Conservation (phyloP, 1,140 invertebrate species). For the Temnothorax longispinosus region DNA sequence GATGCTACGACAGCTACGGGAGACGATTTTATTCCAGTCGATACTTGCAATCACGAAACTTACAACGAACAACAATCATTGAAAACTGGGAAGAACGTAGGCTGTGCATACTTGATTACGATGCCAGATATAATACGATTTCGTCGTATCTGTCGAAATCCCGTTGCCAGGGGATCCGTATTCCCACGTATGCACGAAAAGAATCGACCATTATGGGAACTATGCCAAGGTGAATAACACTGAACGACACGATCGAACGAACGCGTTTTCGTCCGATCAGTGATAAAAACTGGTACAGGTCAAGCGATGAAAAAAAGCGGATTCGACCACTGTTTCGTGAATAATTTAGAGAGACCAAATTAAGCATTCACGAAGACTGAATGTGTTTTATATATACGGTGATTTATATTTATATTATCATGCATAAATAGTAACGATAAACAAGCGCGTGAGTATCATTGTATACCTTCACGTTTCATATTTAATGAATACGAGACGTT, state of each 20-base stretch:
- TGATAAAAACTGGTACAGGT: background rate
- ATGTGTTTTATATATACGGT: background rate
- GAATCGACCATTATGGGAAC: background rate
- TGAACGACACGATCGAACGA: background rate
- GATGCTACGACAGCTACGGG: background rate
- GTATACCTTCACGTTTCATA: background rate
- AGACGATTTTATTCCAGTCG: background rate
- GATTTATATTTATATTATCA: background rate
- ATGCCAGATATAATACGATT: slow-evolving; percentile 21
- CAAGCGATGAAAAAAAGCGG: background rate
- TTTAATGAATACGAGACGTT: background rate
- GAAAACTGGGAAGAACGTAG: background rate
- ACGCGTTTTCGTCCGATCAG: background rate
- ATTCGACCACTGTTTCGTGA: background rate
- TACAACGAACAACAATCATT: background rate
- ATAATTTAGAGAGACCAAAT: slow-evolving; percentile 14
- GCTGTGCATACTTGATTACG: slow-evolving; percentile 5
- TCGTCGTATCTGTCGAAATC: background rate
- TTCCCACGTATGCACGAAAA: slow-evolving; percentile 10
- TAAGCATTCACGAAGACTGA: background rate
- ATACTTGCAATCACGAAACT: slow-evolving; percentile 2
- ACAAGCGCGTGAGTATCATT: background rate
- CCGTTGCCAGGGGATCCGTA: slow-evolving; percentile 10
- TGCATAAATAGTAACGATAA: background rate
- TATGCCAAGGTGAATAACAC: slow-evolving; percentile 30